Conservation (phyloP, 2,888 invertebrate genomes). For the Adelphocoris suturalis region DNA sequence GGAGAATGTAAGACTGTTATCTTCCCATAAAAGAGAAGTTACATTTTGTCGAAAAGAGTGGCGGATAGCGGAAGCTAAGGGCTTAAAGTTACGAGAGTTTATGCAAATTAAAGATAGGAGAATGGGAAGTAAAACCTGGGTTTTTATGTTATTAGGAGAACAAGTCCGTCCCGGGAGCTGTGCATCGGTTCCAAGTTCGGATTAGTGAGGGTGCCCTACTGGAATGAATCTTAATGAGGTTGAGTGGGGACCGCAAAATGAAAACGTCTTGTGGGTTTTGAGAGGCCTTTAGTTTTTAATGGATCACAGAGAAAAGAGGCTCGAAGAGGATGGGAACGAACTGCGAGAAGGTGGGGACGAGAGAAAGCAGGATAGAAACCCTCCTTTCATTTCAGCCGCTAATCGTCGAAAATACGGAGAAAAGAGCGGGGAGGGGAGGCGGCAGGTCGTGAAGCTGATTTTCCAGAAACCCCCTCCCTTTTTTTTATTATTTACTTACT, state of each 20-base stretch:
- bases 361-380: neutral
- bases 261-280: constrained; percentile 5
- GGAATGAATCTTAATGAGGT: constrained; percentile 45
- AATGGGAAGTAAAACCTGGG: constrained; percentile 23
- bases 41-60: neutral
- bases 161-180: neutral
- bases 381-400: neutral
- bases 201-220: neutral
- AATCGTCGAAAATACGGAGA: neutral
- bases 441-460: neutral
- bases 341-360: neutral
- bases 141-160: constrained; percentile 23
- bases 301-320: constrained; percentile 15
- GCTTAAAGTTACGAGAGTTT: constrained; percentile 21
- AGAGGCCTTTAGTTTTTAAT: constrained; percentile 45
- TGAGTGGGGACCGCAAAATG: constrained; percentile 33
- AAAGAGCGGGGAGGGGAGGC: neutral
- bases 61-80: neutral
- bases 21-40: neutral
- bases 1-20: neutral
- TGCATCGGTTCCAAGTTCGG: constrained; percentile 32
- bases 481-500: neutral
- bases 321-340: neutral
- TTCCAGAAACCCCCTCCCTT: neutral
- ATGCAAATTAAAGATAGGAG: neutral